Percentiles rank a stretch among this genome's conserved stretches.
These are phyloP conservation scores for Galagoides demidoff DNA, from an alignment of 2,797 vertebrate species.

Conservation along the genomic window DNA sequence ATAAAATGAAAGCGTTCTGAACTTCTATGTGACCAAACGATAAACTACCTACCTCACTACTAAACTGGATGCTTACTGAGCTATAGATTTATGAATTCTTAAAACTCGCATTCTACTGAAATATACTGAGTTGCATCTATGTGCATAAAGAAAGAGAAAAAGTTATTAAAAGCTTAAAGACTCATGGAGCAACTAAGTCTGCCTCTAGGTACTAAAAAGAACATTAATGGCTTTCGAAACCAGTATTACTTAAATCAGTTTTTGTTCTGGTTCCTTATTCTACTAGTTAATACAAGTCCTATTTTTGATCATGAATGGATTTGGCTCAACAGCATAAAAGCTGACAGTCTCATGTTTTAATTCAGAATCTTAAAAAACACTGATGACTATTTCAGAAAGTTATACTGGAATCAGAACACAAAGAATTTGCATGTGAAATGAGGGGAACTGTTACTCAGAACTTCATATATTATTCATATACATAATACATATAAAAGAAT, in stretches of 20 bases:
- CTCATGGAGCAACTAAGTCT: not conserved
- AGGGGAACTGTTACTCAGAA: not conserved
- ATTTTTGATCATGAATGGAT: conserved; percentile 18
- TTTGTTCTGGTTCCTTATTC: not conserved
- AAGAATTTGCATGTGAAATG: conserved; percentile 2
- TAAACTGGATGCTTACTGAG: not conserved
- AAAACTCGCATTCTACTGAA: conserved; percentile 34
- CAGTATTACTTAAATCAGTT: not conserved
- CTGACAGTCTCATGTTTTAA: conserved; percentile 40
- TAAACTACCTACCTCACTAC: not conserved
- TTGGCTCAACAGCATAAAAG: not conserved
- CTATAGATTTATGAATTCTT: conserved; percentile 11
- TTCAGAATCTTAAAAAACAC: conserved; percentile 45
- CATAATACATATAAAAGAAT: not conserved
- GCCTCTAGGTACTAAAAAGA: not conserved
- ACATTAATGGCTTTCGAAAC: not conserved
- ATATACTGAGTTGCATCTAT: not conserved
- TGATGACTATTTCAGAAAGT: conserved; percentile 20
- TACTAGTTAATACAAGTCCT: not conserved
- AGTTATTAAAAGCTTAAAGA: conserved; percentile 7
- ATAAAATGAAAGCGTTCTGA: not conserved
- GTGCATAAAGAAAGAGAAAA: not conserved
- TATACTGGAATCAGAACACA: not conserved
- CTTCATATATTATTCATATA: not conserved
- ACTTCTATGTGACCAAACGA: not conserved